Evolutionary conservation across 2,888 invertebrate species (phyloP), one percentile per base, ranked within the genome.

Genomic region (Perizoma flavofasciatum): DNA sequence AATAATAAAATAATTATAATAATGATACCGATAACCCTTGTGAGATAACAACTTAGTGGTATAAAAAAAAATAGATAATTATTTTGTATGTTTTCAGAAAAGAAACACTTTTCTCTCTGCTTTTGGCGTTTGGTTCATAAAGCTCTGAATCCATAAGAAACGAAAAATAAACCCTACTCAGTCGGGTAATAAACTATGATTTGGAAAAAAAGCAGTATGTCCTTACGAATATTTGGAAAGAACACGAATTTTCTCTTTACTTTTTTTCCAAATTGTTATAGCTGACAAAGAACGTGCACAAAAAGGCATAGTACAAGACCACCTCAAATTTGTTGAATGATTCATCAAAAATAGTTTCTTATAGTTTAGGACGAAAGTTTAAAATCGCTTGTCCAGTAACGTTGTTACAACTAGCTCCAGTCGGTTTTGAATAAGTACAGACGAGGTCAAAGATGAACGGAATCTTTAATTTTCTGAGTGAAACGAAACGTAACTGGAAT

Each of bases 171-270:
- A 22, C 22, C 22, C 22, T 22, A 1, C 22, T 1, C 22, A 37
- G 37, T 5, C 37, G 3, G 37, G 7, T 37, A 7, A 37, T 37
- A 37, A 37, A 37, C 7, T 3, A 37, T 37, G 37, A 1, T 22
- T 44, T 22, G 7, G 10, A 10, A 10, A 10, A 35, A 48, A 4
- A 7, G 32, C 72, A 49, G 65, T 76, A 60, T 71, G 75, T 78
- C n/a, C n/a, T n/a, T n/a, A 59, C 66, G 70, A 73, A 81, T 78
- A 79, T 79, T 81, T 79, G 70, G 77, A 83, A 79, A 74, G 74
- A 77, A 71, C 72, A 68, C 69, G 69, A 72, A 72, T 71, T 71
- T 66, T 69, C 70, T 69, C 67, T 68, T 57, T 59, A 57, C 78
- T 71, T 83, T 82, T 81, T 85, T 79, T 72, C 65, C 64, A 78